Base-by-base conservation (phyloP, 2,113 vertebrate species). In the Coregonus clupeaformis region DNA sequence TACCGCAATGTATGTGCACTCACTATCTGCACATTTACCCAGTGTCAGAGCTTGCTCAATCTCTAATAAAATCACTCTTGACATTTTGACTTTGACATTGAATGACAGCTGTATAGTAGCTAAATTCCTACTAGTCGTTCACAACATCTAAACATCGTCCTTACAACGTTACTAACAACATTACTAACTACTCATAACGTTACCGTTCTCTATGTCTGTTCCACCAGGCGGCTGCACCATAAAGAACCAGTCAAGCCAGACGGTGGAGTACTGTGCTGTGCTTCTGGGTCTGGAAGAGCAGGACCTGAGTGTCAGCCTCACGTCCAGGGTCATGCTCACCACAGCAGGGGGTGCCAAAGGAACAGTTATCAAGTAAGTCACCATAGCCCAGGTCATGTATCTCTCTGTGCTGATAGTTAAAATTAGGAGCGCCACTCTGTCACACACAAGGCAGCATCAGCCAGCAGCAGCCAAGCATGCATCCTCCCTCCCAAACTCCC, bases 301-400 rank as follows among this genome's bases (percentile, higher is more conserved):
- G 3, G 97, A 98, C 78, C 93, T 99, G 76, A 90, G 95, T 6
- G 94, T 94, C 72, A 98, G 97, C 89, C 93, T 99, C 75, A 99
- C 98, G 63, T 89, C 93, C n/a, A 94, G 97, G 85, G 95, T 98
- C 76, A 99, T 99, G 98, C 93, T 96, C 4, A 99, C 97, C 0
- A 95, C 98, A 87, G 97, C 98, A 94, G 97, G 98, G 91, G 98
- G 98, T 91, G 83, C 92, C 91, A 99, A 99, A 93, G 96, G 96
- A 81, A 98, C 96, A 0, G 95, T 95, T 82, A 99, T 99, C 91
- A 99, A 97, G 98, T 99, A 92, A 94, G 97, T 52, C 14, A 18
- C 16, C 16, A 18, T 4, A 52, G 4, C 36, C 7, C 9, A 11
- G 36, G 36, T 42, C 36, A 12, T 36, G 6, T 36, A 1, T 36